Conservation (phyloP, 2,888 invertebrate genomes). For the Bibio marci region DNA sequence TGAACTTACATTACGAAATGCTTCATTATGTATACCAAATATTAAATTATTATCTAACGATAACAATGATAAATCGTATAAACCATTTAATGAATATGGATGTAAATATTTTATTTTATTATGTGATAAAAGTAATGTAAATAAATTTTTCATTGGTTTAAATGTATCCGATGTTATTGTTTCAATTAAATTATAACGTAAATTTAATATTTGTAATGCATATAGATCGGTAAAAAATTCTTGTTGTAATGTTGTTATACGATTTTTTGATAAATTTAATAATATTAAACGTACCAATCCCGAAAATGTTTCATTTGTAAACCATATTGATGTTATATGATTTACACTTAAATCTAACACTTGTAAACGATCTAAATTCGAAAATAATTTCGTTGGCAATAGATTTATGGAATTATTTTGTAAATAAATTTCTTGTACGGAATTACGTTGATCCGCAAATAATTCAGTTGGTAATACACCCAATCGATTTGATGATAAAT, state of each 20-base stretch:
- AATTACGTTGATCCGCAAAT: slow-evolving; percentile 59
- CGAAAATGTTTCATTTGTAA: slow-evolving; percentile 67
- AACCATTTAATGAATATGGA: slow-evolving; percentile 70
- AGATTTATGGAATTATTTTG: slow-evolving; percentile 83
- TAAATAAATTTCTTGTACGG: slow-evolving; percentile 74
- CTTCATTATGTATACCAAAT: slow-evolving; percentile 69
- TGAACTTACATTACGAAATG: slow-evolving; percentile 79
- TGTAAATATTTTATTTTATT: slow-evolving; percentile 74
- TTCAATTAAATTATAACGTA: slow-evolving; percentile 70
- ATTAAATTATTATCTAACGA: slow-evolving; percentile 75
- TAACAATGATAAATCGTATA: slow-evolving; percentile 69
- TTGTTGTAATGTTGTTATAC: slow-evolving; percentile 62
- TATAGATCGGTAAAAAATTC: slow-evolving; percentile 74
- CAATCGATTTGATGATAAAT: slow-evolving; percentile 80
- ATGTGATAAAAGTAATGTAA: slow-evolving; percentile 70
- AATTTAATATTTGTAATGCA: slow-evolving; percentile 67
- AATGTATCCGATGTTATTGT: slow-evolving; percentile 76
- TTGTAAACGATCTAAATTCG: slow-evolving; percentile 65
- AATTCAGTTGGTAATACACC: slow-evolving; percentile 72
- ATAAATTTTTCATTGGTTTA: slow-evolving; percentile 79
- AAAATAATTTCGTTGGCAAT: slow-evolving; percentile 68
- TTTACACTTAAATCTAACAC: slow-evolving; percentile 74
- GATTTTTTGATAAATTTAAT: slow-evolving; percentile 71
- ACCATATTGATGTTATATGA: slow-evolving; percentile 72
- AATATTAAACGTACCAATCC: slow-evolving; percentile 77